A percentile compares a stretch with the other conserved stretches of the same genome.
These are phyloP conservation scores for Hipposideros armiger DNA, from an alignment of 2,113 vertebrate genomes.

Conservation along the genomic window DNA sequence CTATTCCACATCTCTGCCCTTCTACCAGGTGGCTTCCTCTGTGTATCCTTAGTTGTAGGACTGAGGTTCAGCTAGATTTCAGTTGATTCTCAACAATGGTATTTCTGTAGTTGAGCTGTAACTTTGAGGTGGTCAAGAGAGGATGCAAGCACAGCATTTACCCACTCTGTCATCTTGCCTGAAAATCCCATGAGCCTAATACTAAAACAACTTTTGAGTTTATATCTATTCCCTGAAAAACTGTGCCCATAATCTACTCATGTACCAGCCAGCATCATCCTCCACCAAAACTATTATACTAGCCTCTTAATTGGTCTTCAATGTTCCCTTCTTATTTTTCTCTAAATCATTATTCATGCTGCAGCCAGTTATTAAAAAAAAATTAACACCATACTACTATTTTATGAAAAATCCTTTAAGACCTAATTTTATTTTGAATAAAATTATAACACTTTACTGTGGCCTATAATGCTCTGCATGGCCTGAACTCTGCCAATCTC, in stretches of 20 bases:
- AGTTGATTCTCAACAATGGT: no score
- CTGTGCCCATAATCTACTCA: not conserved
- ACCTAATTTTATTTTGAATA: not conserved
- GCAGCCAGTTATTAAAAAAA: not conserved
- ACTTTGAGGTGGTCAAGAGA: no score
- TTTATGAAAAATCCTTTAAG: conserved; percentile 38
- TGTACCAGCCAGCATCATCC: not conserved
- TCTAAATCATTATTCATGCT: not conserved
- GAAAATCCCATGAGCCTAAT: no score
- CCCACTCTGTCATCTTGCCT: no score
- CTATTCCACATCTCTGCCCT: no score
- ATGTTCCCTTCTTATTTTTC: not conserved
- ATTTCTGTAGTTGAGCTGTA: no score
- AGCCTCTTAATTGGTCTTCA: not conserved
- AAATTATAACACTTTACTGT: not conserved
- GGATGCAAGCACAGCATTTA: no score
- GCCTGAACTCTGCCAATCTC: not conserved
- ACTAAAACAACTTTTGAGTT: not conserved
- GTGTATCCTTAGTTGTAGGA: no score
- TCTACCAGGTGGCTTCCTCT: no score
- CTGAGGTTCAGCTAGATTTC: no score
- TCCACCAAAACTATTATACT: not conserved
- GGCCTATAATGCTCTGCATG: not conserved
- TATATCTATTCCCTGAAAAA: not conserved
- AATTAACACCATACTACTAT: not conserved